Evolutionary conservation across 1,140 invertebrate genomes (phyloP), one percentile per base, ranked within the genome.

Genomic region (Aleiodes sp.): DNA sequence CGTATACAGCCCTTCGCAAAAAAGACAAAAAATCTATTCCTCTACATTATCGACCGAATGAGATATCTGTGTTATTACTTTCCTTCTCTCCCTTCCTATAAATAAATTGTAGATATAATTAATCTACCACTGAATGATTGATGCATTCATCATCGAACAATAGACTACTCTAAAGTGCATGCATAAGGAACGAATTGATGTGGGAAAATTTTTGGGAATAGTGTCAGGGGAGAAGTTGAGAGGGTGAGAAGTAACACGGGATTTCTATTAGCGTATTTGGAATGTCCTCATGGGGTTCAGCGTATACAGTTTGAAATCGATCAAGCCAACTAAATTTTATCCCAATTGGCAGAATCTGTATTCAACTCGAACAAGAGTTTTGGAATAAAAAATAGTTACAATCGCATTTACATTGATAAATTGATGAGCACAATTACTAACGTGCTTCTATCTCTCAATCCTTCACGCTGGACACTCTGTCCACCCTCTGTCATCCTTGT

Each of bases 201-300:
- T 43, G 14, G 39, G 39, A 16, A 16, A 16, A 43, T 43, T 43
- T 43, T 1, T 4, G 39, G 39, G 37, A 41, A 41, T 46, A 46
- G 46, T 16, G 2, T 21, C 19, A 21, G 46, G 19, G 19, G n/a
- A 24, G 46, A 16, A 21, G 46, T 52, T 9, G 46, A 12, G 46
- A 52, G 46, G 46, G 46, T 16, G 16, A 24, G 46, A 52, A 52
- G 26, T 52, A 21, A 52, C 46, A 52, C 46, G 46, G 26, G 26
- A 52, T 52, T 52, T 52, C 46, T 52, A 52, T 52, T 52, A 52
- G 46, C 46, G 46, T 52, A 52, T 52, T 52, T 52, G 46, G 46
- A 52, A 21, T 52, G 26, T 52, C 26, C 46, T 52, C 21, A 24
- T 16, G 46, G 46, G 39, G 21, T 52, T 52, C 46, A n/a, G n/a